Percentiles rank a stretch among this genome's conserved stretches.
Conservation (phyloP, 2,797 vertebrate genomes). For the Sebastes variabilis region DNA sequence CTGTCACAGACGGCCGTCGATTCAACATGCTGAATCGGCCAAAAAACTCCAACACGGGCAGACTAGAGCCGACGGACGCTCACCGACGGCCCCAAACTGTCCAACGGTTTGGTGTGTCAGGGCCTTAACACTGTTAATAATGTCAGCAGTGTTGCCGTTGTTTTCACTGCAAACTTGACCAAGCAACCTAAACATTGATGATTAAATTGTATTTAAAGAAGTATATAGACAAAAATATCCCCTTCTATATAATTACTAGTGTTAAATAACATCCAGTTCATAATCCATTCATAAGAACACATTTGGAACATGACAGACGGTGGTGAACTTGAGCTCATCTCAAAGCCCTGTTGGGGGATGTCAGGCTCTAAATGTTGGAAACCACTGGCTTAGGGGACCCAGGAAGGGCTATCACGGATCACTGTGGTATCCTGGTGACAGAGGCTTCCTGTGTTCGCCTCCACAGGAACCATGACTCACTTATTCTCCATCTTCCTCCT, state of each 20-base stretch:
- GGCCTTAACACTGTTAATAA: too few species aligned
- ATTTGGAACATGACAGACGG: background rate
- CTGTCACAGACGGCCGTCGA: too few species aligned
- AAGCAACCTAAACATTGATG: background rate
- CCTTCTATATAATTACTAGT: background rate
- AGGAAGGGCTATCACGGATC: constrained; percentile 20
- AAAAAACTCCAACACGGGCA: too few species aligned
- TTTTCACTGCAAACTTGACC: background rate
- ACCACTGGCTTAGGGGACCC: background rate
- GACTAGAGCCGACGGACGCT: too few species aligned
- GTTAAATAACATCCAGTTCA: background rate
- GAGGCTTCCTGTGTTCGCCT: constrained; percentile 42
- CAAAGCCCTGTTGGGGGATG: background rate
- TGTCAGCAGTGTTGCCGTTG: too few species aligned
- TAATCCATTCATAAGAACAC: background rate
- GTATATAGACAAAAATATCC: background rate
- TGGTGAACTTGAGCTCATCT: background rate
- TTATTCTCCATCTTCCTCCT: constrained; percentile 39
- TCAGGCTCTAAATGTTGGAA: background rate
- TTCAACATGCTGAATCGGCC: too few species aligned
- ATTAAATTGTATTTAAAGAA: background rate
- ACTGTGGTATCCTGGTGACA: constrained; percentile 28
- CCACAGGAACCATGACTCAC: constrained; percentile 57
- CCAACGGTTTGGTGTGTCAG: too few species aligned
- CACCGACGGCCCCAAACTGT: too few species aligned